Conservation (phyloP, 2,797 vertebrate genomes). For the Rhinogobio ventralis region DNA sequence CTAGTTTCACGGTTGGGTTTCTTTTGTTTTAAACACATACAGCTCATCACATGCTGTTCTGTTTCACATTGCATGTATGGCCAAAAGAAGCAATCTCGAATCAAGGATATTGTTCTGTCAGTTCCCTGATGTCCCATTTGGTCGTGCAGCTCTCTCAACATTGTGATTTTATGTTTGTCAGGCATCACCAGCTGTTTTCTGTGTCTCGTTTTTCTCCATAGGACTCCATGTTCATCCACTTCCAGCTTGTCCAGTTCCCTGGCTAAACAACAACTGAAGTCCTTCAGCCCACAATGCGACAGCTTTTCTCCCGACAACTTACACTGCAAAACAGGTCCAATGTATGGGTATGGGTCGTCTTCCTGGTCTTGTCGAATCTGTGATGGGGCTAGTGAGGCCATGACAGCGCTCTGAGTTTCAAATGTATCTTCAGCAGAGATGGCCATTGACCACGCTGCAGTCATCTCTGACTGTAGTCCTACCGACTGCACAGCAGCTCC, state of each 20-base stretch:
- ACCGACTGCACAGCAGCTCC: not conserved
- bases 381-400: not conserved
- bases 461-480: constrained; percentile 6
- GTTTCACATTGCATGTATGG: not conserved
- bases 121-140: constrained; percentile 1
- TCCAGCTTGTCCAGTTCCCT: not conserved
- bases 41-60: constrained; percentile 12
- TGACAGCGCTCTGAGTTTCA: not conserved
- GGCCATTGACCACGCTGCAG: not conserved
- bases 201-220: not conserved
- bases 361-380: not conserved
- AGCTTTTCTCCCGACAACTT: not conserved
- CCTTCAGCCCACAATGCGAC: not conserved
- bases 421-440: not conserved
- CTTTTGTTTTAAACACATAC: constrained; percentile 35
- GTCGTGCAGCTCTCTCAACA: not conserved
- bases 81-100: not conserved
- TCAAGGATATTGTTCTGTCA: not conserved
- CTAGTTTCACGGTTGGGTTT: not conserved
- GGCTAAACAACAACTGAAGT: not conserved
- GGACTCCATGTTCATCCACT: not conserved
- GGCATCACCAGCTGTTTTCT: not conserved
- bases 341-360: not conserved
- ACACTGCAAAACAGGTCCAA: not conserved
- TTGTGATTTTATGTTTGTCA: not conserved